Percentiles rank a stretch among this genome's conserved stretches.
These are phyloP conservation scores for Drosophila mayri DNA, from an alignment of 1,140 invertebrate genomes.

Conservation along the genomic window DNA sequence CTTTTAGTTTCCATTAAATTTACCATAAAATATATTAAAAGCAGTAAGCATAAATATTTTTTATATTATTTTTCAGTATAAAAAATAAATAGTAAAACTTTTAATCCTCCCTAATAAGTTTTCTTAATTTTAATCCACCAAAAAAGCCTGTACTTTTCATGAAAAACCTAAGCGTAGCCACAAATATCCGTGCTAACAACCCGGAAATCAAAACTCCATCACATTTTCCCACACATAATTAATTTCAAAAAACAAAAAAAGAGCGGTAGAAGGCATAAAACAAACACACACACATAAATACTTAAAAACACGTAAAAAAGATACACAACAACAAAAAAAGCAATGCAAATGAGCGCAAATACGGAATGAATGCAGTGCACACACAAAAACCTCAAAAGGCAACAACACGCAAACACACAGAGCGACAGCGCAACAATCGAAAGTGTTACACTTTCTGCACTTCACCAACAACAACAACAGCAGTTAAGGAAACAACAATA, in stretches of 20 bases:
- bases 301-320: slow-evolving; percentile 23
- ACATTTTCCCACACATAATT: slow-evolving; percentile 82
- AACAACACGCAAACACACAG: slow-evolving; percentile 45
- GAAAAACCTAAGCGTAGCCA: slow-evolving; percentile 3
- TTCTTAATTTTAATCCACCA: background rate
- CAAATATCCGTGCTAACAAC: slow-evolving; percentile 45
- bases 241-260: slow-evolving; percentile 51
- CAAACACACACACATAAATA: slow-evolving; percentile 31
- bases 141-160: background rate
- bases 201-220: slow-evolving; percentile 72
- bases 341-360: slow-evolving; percentile 82
- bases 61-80: too few relatives aligned
- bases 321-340: slow-evolving; percentile 10
- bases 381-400: slow-evolving; percentile 53
- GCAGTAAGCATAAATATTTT: too few relatives aligned
- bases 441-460: slow-evolving; percentile 83
- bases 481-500: slow-evolving; percentile 54
- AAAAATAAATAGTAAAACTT: background rate
- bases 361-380: slow-evolving; percentile 78
- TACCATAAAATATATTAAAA: too few relatives aligned
- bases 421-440: slow-evolving; percentile 76
- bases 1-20: too few relatives aligned
- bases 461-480: slow-evolving; percentile 64
- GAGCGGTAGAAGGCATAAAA: slow-evolving; percentile 45
- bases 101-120: background rate